phyloP scores from a whole-genome alignment of 2,797 vertebrate genomes.

The Dicrostonyx torquatus region DNA sequence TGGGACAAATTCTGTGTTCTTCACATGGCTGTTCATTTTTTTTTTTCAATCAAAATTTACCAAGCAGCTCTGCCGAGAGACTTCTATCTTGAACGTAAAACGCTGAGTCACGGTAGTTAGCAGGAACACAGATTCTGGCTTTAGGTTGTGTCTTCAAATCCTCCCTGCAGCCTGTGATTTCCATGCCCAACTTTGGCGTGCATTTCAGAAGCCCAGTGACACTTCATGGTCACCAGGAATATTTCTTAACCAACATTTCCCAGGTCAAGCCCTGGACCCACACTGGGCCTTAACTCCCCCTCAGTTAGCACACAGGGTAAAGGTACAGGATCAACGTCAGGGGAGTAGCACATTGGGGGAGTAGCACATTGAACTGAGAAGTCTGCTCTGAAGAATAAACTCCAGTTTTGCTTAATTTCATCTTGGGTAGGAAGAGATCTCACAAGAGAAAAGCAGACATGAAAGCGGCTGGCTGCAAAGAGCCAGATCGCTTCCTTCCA shows the following conservation, averaged over 20 bases:
- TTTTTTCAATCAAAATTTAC: not conserved
- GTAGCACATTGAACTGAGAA: slow-evolving; percentile 39
- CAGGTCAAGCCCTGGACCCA: not conserved
- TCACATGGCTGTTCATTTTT: slow-evolving; percentile 27
- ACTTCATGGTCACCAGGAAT: not conserved
- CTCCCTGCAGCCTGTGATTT: not conserved
- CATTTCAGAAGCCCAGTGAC: not conserved
- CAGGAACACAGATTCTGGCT: not conserved
- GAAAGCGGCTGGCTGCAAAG: slow-evolving; percentile 58
- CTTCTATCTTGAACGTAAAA: slow-evolving; percentile 16
- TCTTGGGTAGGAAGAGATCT: not conserved
- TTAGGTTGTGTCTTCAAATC: not conserved
- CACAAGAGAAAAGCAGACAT: slow-evolving; percentile 56
- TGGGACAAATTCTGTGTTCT: slow-evolving; percentile 3
- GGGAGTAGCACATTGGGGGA: not conserved
- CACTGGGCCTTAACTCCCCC: not conserved
- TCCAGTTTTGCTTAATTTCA: slow-evolving; percentile 52
- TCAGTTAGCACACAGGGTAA: not conserved
- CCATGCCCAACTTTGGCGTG: not conserved
- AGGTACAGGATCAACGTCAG: not conserved
- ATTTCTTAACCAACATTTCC: not conserved
- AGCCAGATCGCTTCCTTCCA: not conserved
- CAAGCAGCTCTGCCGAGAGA: slow-evolving; percentile 10
- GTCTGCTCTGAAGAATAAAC: slow-evolving; percentile 54
- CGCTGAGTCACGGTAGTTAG: not conserved